Evolutionary conservation across 2,797 vertebrate genomes (phyloP), one percentile per base, ranked within the genome.

Genomic region (Pagetopsis macropterus): DNA sequence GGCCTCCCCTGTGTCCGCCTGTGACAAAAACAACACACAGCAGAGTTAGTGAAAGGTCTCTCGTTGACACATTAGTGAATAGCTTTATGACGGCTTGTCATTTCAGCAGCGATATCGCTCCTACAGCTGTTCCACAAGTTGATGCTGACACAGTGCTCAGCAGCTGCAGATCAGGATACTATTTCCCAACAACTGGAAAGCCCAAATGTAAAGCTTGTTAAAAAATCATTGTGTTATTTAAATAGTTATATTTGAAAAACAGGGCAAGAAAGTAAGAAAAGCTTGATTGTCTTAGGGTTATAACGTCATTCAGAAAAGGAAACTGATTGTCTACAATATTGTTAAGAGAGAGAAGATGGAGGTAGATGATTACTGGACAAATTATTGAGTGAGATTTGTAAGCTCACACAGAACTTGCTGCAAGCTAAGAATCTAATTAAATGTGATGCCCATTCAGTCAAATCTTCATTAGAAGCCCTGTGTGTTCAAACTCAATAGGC

Each of bases 81-180:
- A 84, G 87, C 86, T 89, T 84, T 83, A 85, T 87, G 81, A 86
- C 87, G 68, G 79, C 80, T 83, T 79, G 81, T 84, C 79, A 82
- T 89, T 79, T 82, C 78, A 65, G 52, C 85, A 16, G 69, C 49
- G 54, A 79, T 78, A 79, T 67, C 66, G 48, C 69, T 76, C 57
- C 80, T 87, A 87, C 94, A 93, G 94, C 93, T 94, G 94, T 88
- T 91, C 56, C 45, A 57, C 63, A 55, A 69, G 79, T 88, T 87
- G 70, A 65, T 75, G 70, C 79, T 87, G 88, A 87, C 85, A 89
- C 75, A 78, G 79, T 62, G 76, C 72, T 71, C 84, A 87, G 88
- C 93, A 94, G 93, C 94, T 94, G 93, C 91, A 88, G 68, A 61
- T 5, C 9, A 16, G 83, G 86, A 89, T 92, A 88, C 70, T 76